Base-by-base conservation (phyloP, 2,113 vertebrate genomes). In the Cyphomyrus discorhynchus region DNA sequence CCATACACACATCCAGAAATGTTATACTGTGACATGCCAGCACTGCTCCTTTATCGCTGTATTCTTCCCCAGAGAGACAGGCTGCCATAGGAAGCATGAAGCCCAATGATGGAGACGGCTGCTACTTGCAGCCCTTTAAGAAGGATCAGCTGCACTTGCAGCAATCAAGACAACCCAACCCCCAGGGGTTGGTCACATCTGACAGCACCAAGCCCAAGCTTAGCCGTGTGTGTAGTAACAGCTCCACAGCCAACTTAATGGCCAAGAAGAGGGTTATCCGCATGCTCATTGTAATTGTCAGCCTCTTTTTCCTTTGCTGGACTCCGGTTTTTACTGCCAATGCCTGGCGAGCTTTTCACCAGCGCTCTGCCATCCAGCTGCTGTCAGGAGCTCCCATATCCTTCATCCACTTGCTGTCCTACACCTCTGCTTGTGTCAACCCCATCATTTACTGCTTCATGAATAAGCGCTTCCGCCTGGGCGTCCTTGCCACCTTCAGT, bases 391-490 rank as follows among this genome's bases (percentile, higher is more conserved):
- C 97, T 0, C 98, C 98, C 1, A 99, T 99, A 91, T 99, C 98
- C 90, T 99, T 99, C 91, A 99, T 99, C 92, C 98, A 99, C 92
- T 89, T 99, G 93, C 93, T 99, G 52, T 99, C 98, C 91, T 99
- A 99, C 96, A 98, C 96, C 0, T 99, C 98, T 0, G 97, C 98
- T 90, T 99, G 98, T 0, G 97, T 99, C 91, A 99, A 99, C 93
- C 98, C 98, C 53, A 96, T 99, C 94, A 97, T 99, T 62, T 99
- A 99, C 94, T 99, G 98, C 93, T 99, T 99, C 88, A 99, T 99
- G 98, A 98, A 99, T 97, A 98, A 95, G 84, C 97, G 98, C 0
- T 99, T 99, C 95, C 97, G 98, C 35, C 93, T 95, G 62, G 97
- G 96, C 66, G 97, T 98, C 92, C 92, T 98, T 1, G 94, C 96